Evolutionary conservation across 2,888 invertebrate species (phyloP).

Genomic region (Lasioglossum malachurum): DNA sequence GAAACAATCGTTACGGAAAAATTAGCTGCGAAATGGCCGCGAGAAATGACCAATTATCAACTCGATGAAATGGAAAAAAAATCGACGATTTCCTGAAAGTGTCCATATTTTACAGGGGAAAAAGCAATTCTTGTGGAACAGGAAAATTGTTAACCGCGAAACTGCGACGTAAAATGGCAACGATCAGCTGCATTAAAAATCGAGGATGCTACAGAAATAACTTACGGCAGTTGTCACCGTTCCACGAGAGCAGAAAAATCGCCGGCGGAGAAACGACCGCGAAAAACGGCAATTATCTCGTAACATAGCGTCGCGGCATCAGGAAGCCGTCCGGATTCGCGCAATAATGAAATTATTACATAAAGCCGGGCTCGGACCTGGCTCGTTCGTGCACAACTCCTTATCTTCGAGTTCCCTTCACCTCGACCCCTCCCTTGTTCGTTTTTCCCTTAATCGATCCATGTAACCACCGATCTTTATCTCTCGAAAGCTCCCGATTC

Average conservation of each 20-base stretch:
- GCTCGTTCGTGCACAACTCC: neutral
- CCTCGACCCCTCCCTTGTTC: neutral
- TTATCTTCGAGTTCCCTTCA: conserved; percentile 1
- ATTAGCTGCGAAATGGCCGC: neutral
- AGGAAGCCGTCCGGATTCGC: conserved; percentile 36
- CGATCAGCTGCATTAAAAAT: too few relatives aligned
- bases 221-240: neutral
- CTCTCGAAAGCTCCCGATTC: neutral
- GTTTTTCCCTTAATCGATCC: conserved; percentile 33
- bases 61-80: neutral
- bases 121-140: too few relatives aligned
- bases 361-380: conserved; percentile 33
- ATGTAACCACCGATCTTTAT: conserved; percentile 41
- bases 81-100: neutral
- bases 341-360: conserved; percentile 47
- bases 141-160: neutral
- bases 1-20: neutral
- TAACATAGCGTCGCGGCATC: conserved; percentile 17
- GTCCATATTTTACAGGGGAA: neutral
- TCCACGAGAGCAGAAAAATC: neutral
- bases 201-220: neutral
- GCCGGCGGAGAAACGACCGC: conserved; percentile 63
- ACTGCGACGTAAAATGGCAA: neutral
- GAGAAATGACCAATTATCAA: neutral
- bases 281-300: conserved; percentile 72